Evolutionary conservation across 2,797 vertebrate genomes (phyloP).

Genomic region (Eulemur albifrons): DNA sequence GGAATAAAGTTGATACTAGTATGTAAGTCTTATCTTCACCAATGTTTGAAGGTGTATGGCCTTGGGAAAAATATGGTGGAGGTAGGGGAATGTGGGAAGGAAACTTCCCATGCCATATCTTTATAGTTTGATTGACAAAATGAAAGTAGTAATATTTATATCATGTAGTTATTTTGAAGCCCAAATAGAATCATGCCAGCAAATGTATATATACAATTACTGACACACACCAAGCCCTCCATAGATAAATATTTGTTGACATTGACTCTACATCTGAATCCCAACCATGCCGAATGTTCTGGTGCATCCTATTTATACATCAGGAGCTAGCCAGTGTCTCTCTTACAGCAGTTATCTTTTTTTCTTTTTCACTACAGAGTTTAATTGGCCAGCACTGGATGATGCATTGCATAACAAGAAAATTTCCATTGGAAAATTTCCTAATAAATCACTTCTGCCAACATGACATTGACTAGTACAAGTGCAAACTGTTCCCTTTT

Average conservation of each 20-base stretch:
- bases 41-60: neutral
- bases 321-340: neutral
- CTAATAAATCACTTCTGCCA: constrained; percentile 33
- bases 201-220: neutral
- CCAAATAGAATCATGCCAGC: neutral
- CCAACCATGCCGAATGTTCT: neutral
- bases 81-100: too few species aligned
- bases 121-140: neutral
- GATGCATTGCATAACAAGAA: neutral
- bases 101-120: neutral
- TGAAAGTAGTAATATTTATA: neutral
- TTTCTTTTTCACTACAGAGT: neutral
- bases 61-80: neutral
- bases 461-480: neutral
- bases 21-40: neutral
- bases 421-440: constrained; percentile 6
- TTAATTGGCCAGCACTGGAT: neutral
- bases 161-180: neutral
- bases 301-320: too few species aligned
- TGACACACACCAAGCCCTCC: neutral
- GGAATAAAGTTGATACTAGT: neutral
- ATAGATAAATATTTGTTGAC: neutral
- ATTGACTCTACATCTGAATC: neutral
- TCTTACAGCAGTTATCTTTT: neutral
- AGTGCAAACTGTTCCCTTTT: neutral